These are phyloP conservation scores for Margaritifera margaritifera DNA, from an alignment of 2,888 invertebrate genomes.

Conservation along the genomic window DNA sequence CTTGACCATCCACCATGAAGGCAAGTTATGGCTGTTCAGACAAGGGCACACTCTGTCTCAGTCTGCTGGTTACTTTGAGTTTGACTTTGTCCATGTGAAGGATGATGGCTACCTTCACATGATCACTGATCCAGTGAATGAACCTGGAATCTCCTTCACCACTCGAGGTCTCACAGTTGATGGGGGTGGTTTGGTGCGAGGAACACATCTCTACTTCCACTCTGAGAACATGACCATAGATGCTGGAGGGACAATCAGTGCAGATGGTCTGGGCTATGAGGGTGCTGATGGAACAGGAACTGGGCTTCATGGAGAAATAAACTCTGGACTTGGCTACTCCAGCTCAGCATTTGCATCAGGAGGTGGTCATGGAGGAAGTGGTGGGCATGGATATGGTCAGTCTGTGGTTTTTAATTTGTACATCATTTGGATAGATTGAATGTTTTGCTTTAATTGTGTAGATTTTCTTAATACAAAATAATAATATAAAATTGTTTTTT, in stretches of 20 bases:
- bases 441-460: too few species aligned
- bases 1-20: conserved; percentile 56
- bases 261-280: conserved; percentile 54
- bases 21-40: conserved; percentile 49
- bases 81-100: conserved; percentile 57
- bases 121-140: conserved; percentile 53
- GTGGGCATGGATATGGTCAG: conserved; percentile 48
- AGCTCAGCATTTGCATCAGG: conserved; percentile 40
- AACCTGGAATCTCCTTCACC: conserved; percentile 45
- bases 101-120: conserved; percentile 54
- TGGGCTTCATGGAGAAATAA: conserved; percentile 30
- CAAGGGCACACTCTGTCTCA: conserved; percentile 45
- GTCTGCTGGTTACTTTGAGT: conserved; percentile 44
- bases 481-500: too few species aligned
- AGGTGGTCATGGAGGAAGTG: conserved; percentile 60
- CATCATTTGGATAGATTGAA: neutral
- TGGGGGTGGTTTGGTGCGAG: conserved; percentile 56
- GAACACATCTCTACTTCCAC: conserved; percentile 50
- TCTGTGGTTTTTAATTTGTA: neutral
- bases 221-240: conserved; percentile 59
- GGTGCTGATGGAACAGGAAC: conserved; percentile 34
- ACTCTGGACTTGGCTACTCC: conserved; percentile 50
- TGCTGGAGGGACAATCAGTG: conserved; percentile 49
- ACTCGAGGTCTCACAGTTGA: conserved; percentile 49
- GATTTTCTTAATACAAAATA: too few species aligned